Conservation (phyloP, 2,888 invertebrate genomes). For the Aspidiotus rigidus region DNA sequence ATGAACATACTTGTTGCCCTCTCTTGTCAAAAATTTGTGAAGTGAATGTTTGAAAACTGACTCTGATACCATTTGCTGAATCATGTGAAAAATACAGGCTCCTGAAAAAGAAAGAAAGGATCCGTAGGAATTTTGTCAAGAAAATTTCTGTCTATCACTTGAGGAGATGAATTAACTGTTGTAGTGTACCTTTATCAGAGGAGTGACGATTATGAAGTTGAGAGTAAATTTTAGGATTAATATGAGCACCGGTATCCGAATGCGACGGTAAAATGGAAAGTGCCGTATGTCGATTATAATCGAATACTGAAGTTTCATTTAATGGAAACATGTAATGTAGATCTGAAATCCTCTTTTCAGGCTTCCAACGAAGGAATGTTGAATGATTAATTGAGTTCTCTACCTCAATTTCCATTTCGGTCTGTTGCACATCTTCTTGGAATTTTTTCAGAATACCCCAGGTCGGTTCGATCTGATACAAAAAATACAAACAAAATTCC, state of each 20-base stretch:
- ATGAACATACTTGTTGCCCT: too few relatives aligned
- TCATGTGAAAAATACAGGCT: conserved; percentile 21
- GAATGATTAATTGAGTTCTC: neutral
- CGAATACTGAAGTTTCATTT: conserved; percentile 15
- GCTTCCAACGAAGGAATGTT: conserved; percentile 9
- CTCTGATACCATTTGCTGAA: conserved; percentile 19
- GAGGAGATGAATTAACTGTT: neutral
- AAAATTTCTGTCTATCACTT: neutral
- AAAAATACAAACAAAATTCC: neutral
- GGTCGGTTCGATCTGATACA: conserved; percentile 8
- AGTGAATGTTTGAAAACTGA: conserved; percentile 11
- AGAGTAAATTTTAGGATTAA: conserved; percentile 10
- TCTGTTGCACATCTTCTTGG: conserved; percentile 15
- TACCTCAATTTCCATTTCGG: conserved; percentile 22
- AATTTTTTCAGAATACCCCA: conserved; percentile 14
- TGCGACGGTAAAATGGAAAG: neutral
- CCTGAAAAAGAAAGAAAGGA: conserved; percentile 7
- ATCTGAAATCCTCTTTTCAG: neutral
- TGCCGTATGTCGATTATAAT: neutral
- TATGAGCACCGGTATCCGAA: neutral
- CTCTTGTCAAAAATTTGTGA: conserved; percentile 5
- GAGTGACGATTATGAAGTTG: conserved; percentile 7
- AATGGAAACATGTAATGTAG: conserved; percentile 21
- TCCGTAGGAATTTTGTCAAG: neutral
- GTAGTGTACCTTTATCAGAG: conserved; percentile 14